Conservation (phyloP, 2,113 vertebrate genomes). For the Mustelus asterias region DNA sequence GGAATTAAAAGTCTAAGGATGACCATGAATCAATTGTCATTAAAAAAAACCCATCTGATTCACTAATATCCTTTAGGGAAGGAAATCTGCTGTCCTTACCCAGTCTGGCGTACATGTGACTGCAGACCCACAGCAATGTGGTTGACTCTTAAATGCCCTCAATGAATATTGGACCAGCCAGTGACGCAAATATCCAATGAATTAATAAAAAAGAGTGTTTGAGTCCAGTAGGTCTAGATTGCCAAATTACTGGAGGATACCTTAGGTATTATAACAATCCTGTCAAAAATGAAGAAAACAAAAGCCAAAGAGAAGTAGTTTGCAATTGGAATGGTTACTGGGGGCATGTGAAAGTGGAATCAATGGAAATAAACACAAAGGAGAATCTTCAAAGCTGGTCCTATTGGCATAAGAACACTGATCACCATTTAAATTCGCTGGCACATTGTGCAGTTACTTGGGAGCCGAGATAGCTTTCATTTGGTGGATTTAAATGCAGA, state of each 20-base stretch:
- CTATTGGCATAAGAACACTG: neutral
- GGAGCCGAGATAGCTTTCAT: neutral
- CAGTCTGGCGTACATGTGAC: no score
- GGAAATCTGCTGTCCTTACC: no score
- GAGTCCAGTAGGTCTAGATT: neutral
- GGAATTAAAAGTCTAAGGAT: no score
- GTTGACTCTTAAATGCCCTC: no score
- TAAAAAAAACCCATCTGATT: no score
- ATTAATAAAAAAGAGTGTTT: neutral
- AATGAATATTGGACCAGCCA: no score
- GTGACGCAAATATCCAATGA: no score
- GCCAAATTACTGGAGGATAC: neutral
- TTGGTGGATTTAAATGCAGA: neutral
- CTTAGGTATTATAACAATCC: neutral
- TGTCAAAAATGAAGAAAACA: neutral
- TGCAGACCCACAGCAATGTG: no score
- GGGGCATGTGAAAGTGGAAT: neutral
- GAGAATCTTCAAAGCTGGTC: neutral
- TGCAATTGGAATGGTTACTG: neutral
- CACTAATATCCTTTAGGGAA: no score
- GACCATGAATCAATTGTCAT: no score
- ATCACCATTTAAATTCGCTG: neutral
- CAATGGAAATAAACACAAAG: neutral
- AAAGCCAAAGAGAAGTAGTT: neutral
- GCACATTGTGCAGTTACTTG: neutral